These are phyloP conservation scores for Camptogramma bilineatum DNA, from an alignment of 2,888 invertebrate species.

Conservation along the genomic window DNA sequence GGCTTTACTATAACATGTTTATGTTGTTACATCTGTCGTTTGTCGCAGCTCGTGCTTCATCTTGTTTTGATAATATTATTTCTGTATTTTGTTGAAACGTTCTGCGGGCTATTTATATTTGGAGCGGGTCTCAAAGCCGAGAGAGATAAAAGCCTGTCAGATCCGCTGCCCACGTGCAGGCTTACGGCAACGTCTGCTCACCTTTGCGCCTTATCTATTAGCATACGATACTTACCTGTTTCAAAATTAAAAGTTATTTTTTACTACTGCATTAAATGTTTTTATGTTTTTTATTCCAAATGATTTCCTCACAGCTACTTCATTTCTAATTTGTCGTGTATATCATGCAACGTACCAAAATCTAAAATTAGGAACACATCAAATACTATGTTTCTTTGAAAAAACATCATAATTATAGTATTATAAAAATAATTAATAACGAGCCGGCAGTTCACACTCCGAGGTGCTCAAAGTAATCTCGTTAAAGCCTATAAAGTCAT, in stretches of 20 bases:
- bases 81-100: constrained; percentile 14
- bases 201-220: constrained; percentile 37
- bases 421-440: neutral
- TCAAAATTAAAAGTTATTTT: neutral
- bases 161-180: constrained; percentile 28
- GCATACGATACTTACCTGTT: constrained; percentile 33
- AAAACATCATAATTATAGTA: too few relatives aligned
- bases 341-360: too few relatives aligned
- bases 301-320: too few relatives aligned
- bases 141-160: constrained; percentile 47
- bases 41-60: constrained; percentile 1
- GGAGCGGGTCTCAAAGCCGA: constrained; percentile 32
- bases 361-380: too few relatives aligned
- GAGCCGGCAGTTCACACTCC: neutral
- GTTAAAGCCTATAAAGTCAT: constrained; percentile 54
- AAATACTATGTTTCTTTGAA: too few relatives aligned
- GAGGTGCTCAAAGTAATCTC: constrained; percentile 30
- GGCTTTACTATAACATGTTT: constrained; percentile 6
- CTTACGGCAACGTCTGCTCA: constrained; percentile 31
- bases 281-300: too few relatives aligned
- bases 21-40: constrained; percentile 2
- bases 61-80: constrained; percentile 21
- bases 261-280: neutral
- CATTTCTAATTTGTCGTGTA: too few relatives aligned
- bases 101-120: constrained; percentile 33